Evolutionary conservation across 2,797 vertebrate genomes (phyloP).

Genomic region (Sciaenops ocellatus): DNA sequence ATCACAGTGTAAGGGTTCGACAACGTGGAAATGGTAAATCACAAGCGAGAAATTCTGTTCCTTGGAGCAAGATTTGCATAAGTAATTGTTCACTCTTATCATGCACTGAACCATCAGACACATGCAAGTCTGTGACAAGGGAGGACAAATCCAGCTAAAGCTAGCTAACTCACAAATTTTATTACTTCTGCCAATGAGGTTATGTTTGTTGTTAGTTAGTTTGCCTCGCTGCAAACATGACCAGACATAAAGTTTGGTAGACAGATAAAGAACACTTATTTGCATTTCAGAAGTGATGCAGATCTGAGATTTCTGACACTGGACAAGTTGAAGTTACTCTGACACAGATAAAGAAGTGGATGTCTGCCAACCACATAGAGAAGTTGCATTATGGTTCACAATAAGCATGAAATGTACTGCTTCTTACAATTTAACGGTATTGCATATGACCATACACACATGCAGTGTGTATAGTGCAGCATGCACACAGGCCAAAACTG

Average conservation of each 20-base stretch:
- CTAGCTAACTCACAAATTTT: conserved; percentile 13
- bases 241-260: background rate
- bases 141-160: conserved; percentile 45
- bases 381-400: conserved; percentile 21
- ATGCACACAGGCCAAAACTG: background rate
- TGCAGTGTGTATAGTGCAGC: background rate
- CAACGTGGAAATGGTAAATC: conserved; percentile 50
- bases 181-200: conserved; percentile 39
- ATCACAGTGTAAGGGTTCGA: conserved; percentile 26
- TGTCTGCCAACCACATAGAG: conserved; percentile 6
- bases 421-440: background rate
- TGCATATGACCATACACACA: background rate
- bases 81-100: conserved; percentile 55
- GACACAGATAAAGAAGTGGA: background rate
- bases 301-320: background rate
- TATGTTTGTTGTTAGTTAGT: conserved; percentile 23
- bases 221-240: conserved; percentile 2
- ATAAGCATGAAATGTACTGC: background rate
- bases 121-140: conserved; percentile 40
- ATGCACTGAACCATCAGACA: conserved; percentile 50
- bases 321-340: background rate
- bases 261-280: conserved; percentile 10
- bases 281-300: conserved; percentile 6
- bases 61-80: conserved; percentile 56
- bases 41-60: conserved; percentile 31